Evolutionary conservation across 2,888 invertebrate genomes (phyloP), one percentile per base, ranked within the genome.

Genomic region (Lepidochrysops patricia): DNA sequence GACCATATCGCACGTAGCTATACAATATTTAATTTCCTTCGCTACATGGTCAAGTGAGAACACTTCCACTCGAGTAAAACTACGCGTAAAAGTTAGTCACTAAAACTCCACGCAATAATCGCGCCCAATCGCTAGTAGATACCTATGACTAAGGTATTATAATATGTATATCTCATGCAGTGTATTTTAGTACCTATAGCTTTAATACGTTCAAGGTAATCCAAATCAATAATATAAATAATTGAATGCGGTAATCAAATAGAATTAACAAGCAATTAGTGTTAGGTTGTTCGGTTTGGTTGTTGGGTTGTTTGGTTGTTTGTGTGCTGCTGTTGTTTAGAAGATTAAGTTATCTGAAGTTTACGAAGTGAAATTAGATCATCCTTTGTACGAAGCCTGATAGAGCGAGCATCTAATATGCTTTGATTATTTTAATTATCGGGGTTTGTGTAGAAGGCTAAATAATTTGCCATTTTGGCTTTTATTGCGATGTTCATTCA

Each of bases 331-430:
- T 19, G 15, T 19, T 19, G 19, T 54, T 54, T 19, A 19, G 6
- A 13, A 29, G 54, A 54, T 19, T 32, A 19, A 54, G 54, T 54
- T 54, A 15, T 54, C 54, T 12, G 19, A 54, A 54, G 29, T 54
- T 54, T 32, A 52, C 52, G n/a, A 13, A 32, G 29, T 15, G 54
- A 54, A 54, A 54, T 54, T 54, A 54, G 54, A 54, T 52, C 26
- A 15, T 9, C 50, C 52, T 27, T 26, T 52, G 52, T 52, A 52
- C 27, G 52, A 52, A 52, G 52, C 27, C 52, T 52, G 52, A 2
- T 52, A 15, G 9, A 13, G 27, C 15, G 26, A 52, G 27, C 26
- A 43, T 43, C 19, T 43, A 15, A 52, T 27, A 52, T 27, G 26
- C 52, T 27, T 50, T 27, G 27, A 52, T 27, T 52, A 13, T 27